Evolutionary conservation across 2,888 invertebrate species (phyloP), one percentile per base, ranked within the genome.

Genomic region (Tetragnatha montana): DNA sequence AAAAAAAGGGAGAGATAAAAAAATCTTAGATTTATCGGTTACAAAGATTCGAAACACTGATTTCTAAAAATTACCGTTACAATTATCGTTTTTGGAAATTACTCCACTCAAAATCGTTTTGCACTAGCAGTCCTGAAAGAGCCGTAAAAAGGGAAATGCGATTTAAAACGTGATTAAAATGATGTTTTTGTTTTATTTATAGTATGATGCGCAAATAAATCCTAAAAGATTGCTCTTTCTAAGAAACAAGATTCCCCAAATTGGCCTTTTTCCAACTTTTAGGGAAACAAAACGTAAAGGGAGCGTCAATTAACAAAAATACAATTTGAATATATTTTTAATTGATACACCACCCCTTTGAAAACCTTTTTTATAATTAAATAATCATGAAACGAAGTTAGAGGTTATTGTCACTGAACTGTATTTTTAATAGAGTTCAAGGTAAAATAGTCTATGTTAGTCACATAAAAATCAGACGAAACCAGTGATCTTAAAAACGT

Each of bases 101-200:
- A 51, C 78, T 19, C 78, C 51, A 50, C n/a, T 78, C 51, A 78
- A 78, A 78, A 50, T 49, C 50, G n/a, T 50, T 50, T 8, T 51
- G 78, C 50, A 35, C 35, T 35, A 35, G n/a, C 51, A 50, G 78
- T 78, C 51, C 19, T 14, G 50, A 49, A 78, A 78, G 49, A 50
- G 51, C 50, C 78, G 50, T 19, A 76, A 78, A 50, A 78, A 78
- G 51, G n/a, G 50, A n/a, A 68, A 60, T 68, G n/a, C 68, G 68
- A 68, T 80, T 80, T 80, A 80, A 80, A 80, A 80, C 22, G 60
- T 35, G 68, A 80, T 68, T 78, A 80, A 80, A 68, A 68, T 68
- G 68, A 19, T 60, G 22, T 68, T 35, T 22, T 80, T 19, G 35
- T 80, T 68, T 80, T 51, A 22, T 6, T 35, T 35, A 80, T 35